phyloP scores from a whole-genome alignment of 2,888 invertebrate genomes.

The Argyra leucocephala region DNA sequence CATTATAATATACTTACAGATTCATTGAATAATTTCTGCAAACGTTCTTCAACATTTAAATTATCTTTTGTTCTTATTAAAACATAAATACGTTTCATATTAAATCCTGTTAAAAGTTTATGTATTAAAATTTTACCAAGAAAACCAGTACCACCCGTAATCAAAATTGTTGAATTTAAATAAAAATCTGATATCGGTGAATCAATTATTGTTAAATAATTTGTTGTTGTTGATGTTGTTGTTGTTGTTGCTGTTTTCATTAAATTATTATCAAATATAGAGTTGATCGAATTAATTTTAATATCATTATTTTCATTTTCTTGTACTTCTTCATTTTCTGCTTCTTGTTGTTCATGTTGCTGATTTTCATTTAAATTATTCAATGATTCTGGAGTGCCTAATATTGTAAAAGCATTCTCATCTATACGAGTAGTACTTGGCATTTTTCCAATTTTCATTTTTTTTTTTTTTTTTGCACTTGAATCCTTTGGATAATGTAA shows the following conservation, averaged over 20 bases:
- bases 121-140: slow-evolving; percentile 43
- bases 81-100: slow-evolving; percentile 40
- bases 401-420: slow-evolving; percentile 1
- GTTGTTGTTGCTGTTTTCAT: not conserved
- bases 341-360: too few species aligned
- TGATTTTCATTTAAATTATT: not conserved
- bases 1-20: slow-evolving; percentile 30
- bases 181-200: slow-evolving; percentile 38
- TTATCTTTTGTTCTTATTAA: slow-evolving; percentile 41
- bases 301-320: not conserved
- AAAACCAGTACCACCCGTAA: slow-evolving; percentile 44
- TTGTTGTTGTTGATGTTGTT: not conserved
- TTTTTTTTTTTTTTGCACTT: not conserved
- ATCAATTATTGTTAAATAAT: too few species aligned
- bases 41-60: slow-evolving; percentile 36
- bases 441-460: not conserved
- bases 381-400: not conserved
- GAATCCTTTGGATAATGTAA: too few species aligned
- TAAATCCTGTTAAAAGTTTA: slow-evolving; percentile 39
- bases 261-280: not conserved
- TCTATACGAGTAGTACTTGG: not conserved
- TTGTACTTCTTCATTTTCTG: not conserved
- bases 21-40: slow-evolving; percentile 39
- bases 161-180: slow-evolving; percentile 39
- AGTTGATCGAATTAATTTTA: not conserved